phyloP scores from a whole-genome alignment of 2,888 invertebrate genomes.

The Ypsolopha scabrella region DNA sequence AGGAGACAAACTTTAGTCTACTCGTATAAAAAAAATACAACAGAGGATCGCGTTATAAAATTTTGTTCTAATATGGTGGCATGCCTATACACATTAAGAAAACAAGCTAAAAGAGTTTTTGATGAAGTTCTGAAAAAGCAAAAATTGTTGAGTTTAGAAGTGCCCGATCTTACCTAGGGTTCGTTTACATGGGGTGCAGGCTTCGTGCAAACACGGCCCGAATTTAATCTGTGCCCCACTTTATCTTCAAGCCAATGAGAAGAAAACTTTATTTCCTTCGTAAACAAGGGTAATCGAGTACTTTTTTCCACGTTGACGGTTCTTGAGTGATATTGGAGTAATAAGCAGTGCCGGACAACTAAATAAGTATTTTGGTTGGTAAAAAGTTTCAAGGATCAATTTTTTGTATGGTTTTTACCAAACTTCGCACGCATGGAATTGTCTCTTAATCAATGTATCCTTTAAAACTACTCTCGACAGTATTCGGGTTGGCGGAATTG shows the following conservation, averaged over 20 bases:
- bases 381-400: no score
- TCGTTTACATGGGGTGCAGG: slow-evolving; percentile 49
- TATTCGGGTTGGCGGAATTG: no score
- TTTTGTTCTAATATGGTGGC: not conserved
- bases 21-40: not conserved
- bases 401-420: no score
- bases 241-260: slow-evolving; percentile 54
- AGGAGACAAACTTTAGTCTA: no score
- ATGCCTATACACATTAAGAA: no score
- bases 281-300: slow-evolving; percentile 58
- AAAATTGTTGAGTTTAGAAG: not conserved
- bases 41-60: not conserved
- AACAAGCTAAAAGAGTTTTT: no score
- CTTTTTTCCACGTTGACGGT: slow-evolving; percentile 11
- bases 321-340: not conserved
- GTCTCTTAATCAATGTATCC: no score
- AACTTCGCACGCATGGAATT: no score
- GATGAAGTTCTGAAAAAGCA: no score
- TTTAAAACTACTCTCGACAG: no score
- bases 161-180: slow-evolving; percentile 19
- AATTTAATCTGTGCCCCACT: slow-evolving; percentile 59
- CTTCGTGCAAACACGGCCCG: slow-evolving; percentile 48
- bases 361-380: no score
- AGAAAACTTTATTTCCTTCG: slow-evolving; percentile 63
- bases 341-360: no score